phyloP scores from a whole-genome alignment of 2,888 invertebrate genomes.

The Neuroscelio doddi region DNA sequence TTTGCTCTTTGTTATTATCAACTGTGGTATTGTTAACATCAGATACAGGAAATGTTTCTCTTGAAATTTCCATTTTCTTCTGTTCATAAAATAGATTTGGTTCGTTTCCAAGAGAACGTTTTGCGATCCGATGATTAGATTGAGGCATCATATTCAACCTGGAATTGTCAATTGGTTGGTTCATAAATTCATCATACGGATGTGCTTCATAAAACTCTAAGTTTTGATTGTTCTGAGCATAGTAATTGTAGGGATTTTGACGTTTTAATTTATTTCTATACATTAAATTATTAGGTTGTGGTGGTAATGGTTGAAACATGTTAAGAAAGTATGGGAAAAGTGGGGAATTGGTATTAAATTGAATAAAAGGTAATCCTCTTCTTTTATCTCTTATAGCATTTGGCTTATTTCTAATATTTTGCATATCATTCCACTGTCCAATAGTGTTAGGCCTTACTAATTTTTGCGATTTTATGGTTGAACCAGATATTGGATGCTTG shows the following conservation, averaged over 20 bases:
- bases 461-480: not conserved
- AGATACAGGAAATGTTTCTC: not conserved
- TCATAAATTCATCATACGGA: too few species aligned
- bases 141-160: not conserved
- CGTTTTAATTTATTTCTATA: not conserved
- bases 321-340: not conserved
- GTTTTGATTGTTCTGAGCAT: too few species aligned
- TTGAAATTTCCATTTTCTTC: too few species aligned
- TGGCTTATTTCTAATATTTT: not conserved
- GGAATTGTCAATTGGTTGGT: too few species aligned
- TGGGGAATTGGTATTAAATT: constrained; percentile 14
- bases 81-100: constrained; percentile 3
- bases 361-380: constrained; percentile 9
- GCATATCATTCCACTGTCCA: not conserved
- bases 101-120: not conserved
- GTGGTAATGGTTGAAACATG: not conserved
- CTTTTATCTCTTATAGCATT: constrained; percentile 8
- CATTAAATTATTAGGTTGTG: not conserved
- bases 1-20: constrained; percentile 30
- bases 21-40: not conserved
- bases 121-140: not conserved
- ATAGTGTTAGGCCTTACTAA: not conserved
- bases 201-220: not conserved
- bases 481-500: not conserved
- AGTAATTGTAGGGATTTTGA: not conserved